A percentile compares a stretch with the other conserved stretches of the same genome.
Evolutionary conservation across 2,797 vertebrate genomes (phyloP).

Genomic region (Setipinna tenuifilis): DNA sequence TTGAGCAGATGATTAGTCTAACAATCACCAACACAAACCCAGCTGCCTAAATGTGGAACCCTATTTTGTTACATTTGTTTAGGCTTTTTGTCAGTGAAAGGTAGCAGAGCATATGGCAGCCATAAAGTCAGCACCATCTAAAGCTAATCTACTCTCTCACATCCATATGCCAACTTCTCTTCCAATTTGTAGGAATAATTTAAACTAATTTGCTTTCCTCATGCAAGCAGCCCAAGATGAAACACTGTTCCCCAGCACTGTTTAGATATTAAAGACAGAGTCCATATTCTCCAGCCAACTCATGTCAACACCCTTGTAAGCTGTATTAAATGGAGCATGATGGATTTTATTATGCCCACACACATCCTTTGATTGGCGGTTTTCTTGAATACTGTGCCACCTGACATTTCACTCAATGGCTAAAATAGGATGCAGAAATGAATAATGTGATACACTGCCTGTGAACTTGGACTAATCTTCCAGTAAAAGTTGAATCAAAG

Average conservation of each 20-base stretch:
- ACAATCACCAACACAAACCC: slow-evolving; percentile 79
- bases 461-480: neutral
- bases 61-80: slow-evolving; percentile 42
- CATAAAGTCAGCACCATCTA: slow-evolving; percentile 62
- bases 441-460: neutral
- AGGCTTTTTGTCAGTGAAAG: slow-evolving; percentile 55
- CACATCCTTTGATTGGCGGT: slow-evolving; percentile 57
- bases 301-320: slow-evolving; percentile 64
- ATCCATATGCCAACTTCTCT: slow-evolving; percentile 59
- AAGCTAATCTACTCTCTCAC: slow-evolving; percentile 56
- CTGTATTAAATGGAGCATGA: slow-evolving; percentile 68
- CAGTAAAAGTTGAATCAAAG: neutral
- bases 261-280: slow-evolving; percentile 62
- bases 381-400: slow-evolving; percentile 61
- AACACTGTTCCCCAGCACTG: slow-evolving; percentile 43
- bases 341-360: slow-evolving; percentile 64
- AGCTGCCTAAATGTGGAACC: slow-evolving; percentile 77
- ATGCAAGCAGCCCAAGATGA: slow-evolving; percentile 56
- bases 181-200: slow-evolving; percentile 67
- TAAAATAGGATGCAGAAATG: slow-evolving; percentile 40
- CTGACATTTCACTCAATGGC: slow-evolving; percentile 49
- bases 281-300: slow-evolving; percentile 64
- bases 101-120: slow-evolving; percentile 67
- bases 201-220: slow-evolving; percentile 67
- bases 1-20: slow-evolving; percentile 83